A percentile compares a stretch with the other conserved stretches of the same genome.
phyloP scores from a whole-genome alignment of 2,113 vertebrate species.

The Brachyhypopomus occidentalis region DNA sequence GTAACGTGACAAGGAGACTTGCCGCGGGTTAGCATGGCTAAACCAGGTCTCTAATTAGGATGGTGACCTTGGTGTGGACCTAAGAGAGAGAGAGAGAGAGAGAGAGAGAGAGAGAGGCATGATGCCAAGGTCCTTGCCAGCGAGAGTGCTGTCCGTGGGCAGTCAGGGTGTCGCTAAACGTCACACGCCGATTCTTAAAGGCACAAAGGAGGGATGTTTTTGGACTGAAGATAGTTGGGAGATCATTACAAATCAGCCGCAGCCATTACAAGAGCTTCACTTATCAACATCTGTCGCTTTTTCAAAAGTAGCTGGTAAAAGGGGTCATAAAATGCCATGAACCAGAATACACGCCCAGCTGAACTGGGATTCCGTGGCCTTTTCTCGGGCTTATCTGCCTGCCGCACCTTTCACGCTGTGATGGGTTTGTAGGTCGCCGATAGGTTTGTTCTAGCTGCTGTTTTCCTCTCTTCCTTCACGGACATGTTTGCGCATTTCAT shows the following conservation, averaged over 20 bases:
- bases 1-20: conserved; percentile 64
- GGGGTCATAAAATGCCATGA: background rate
- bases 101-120: conserved; percentile 42
- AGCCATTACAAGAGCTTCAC: background rate
- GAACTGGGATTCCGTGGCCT: background rate
- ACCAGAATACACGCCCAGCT: background rate
- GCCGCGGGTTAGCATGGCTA: conserved; percentile 64
- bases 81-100: conserved; percentile 30
- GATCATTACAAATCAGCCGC: background rate
- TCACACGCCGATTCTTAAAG: no score
- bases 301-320: background rate
- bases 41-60: conserved; percentile 73
- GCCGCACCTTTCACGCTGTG: background rate
- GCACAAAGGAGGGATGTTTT: background rate
- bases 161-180: background rate
- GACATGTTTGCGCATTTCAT: background rate
- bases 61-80: conserved; percentile 69
- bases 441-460: background rate
- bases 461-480: background rate
- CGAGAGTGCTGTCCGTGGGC: background rate
- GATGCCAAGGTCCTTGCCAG: background rate
- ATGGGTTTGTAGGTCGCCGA: background rate
- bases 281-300: background rate
- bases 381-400: background rate
- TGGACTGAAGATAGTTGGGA: background rate